Conservation (phyloP, 2,797 vertebrate genomes). For the Gadopsis bispinosus region DNA sequence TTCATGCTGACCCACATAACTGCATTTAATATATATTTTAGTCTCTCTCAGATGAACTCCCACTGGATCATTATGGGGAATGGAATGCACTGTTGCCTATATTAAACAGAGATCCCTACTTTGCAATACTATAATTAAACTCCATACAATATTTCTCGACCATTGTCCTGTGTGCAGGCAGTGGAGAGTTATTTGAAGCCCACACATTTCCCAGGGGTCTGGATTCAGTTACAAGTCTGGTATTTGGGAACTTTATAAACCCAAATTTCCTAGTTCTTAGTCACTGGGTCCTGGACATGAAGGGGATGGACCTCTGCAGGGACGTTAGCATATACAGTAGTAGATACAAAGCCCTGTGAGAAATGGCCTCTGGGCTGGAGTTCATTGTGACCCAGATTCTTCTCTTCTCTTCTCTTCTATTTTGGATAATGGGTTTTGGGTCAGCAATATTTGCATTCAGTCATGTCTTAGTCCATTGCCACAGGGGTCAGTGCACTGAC, state of each 20-base stretch:
- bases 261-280: constrained; percentile 68
- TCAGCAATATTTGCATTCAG: constrained; percentile 68
- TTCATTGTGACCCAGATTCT: constrained; percentile 50
- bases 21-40: constrained; percentile 35
- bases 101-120: constrained; percentile 34
- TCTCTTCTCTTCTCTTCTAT: constrained; percentile 18
- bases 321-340: constrained; percentile 65
- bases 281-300: constrained; percentile 66
- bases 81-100: constrained; percentile 34
- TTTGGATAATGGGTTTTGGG: constrained; percentile 40
- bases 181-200: constrained; percentile 63
- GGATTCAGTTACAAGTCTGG: constrained; percentile 73
- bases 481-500: constrained; percentile 72
- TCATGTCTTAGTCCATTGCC: constrained; percentile 62
- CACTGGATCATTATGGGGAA: constrained; percentile 32
- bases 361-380: constrained; percentile 50
- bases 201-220: constrained; percentile 65
- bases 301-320: constrained; percentile 66
- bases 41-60: constrained; percentile 18
- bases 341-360: constrained; percentile 72
- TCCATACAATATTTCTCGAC: constrained; percentile 38
- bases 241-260: constrained; percentile 75
- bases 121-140: constrained; percentile 50
- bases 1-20: constrained; percentile 33
- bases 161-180: constrained; percentile 50